These are phyloP conservation scores for Catagonus wagneri DNA, from an alignment of 2,113 vertebrate genomes.

Conservation along the genomic window DNA sequence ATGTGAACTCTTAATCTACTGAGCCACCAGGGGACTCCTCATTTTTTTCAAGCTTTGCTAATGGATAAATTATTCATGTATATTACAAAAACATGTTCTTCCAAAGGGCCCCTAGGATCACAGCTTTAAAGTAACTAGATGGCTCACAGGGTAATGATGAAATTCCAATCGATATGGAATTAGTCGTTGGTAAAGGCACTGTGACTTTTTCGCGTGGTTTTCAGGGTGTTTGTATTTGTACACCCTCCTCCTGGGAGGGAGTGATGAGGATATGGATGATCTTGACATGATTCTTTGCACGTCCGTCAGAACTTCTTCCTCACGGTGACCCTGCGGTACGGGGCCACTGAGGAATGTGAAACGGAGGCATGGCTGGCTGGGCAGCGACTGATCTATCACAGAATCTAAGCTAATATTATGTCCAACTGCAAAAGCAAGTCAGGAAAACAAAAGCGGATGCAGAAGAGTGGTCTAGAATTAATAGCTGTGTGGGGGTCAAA, in stretches of 20 bases:
- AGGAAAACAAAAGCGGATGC: background rate
- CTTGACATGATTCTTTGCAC: background rate
- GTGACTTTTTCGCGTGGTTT: background rate
- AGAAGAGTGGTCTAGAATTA: background rate
- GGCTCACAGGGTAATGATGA: background rate
- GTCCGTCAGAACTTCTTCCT: background rate
- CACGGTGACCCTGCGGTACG: accelerated
- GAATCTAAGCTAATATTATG: background rate
- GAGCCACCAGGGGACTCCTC: background rate
- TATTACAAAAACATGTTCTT: background rate
- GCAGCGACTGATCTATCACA: background rate
- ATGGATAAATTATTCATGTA: background rate
- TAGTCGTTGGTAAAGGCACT: background rate
- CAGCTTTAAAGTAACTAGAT: background rate
- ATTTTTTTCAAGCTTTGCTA: background rate
- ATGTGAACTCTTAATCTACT: too few relatives aligned
- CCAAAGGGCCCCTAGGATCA: background rate
- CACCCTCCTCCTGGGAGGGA: background rate
- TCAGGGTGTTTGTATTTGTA: background rate
- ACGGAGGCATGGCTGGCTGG: background rate
- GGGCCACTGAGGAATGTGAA: background rate
- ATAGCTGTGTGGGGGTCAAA: background rate
- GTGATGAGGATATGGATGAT: too few relatives aligned
- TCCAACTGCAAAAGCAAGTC: background rate
- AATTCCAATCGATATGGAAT: background rate